A percentile compares a stretch with the other conserved stretches of the same genome.
These are phyloP conservation scores for Crocodylus rhombifer DNA, from an alignment of 2,797 vertebrate species.

Conservation along the genomic window DNA sequence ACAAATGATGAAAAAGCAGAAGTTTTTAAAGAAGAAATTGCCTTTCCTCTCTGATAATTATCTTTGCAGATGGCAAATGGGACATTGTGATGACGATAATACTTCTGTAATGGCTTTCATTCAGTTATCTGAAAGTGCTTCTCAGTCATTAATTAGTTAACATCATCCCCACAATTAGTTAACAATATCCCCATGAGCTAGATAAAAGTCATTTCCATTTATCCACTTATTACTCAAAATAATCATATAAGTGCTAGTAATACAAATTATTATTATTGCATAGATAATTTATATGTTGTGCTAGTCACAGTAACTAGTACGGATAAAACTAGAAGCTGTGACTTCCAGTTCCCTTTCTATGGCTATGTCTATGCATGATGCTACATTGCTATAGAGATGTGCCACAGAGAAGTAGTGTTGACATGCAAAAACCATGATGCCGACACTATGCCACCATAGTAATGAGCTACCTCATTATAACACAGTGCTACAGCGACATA, in stretches of 20 bases:
- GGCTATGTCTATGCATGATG: no score
- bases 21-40: neutral
- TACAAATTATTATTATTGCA: neutral
- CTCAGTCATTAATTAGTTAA: conserved; percentile 4
- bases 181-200: neutral
- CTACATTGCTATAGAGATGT: no score
- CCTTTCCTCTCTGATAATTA: neutral
- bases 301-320: neutral
- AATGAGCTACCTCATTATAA: no score
- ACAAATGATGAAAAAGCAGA: neutral
- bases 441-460: no score
- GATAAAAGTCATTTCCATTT: neutral
- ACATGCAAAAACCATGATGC: no score
- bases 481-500: no score
- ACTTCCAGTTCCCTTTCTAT: neutral
- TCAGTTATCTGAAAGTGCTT: conserved; percentile 10
- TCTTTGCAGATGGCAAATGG: neutral
- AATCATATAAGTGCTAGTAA: neutral
- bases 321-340: neutral
- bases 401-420: no score
- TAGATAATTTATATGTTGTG: neutral
- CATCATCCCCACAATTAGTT: neutral
- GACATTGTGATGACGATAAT: neutral
- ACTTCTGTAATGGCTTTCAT: neutral
- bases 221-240: neutral